Evolutionary conservation across 2,797 vertebrate genomes (phyloP), one percentile per base, ranked within the genome.

Genomic region (Xerus rutilus): DNA sequence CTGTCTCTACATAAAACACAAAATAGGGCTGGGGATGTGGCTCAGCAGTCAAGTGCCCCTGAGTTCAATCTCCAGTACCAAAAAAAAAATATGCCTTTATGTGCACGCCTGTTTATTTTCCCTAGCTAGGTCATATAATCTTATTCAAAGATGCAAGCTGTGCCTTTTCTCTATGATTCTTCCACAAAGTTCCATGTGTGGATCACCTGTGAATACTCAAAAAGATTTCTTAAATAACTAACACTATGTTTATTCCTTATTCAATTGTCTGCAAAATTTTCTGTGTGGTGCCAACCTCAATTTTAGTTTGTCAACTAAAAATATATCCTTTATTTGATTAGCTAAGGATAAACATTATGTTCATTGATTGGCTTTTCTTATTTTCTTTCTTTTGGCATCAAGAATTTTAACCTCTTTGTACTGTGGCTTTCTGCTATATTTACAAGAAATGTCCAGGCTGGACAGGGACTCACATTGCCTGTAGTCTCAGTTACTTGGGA

Each of bases 351-450:
- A 92, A 59, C 8, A 52, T 35, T 47, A 52, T 93, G 30, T 70
- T 93, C 54, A 89, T 91, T 39, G 67, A 64, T 30, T 79, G 43
- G 49, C 52, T 82, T 97, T 97, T 95, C 76, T 89, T 76, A 45
- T 70, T 73, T 95, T 86, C 28, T 57, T 89, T 77, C 23, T 76
- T 45, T 57, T 90, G 74, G 43, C 20, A 88, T 67, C 49, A 32
- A 83, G 35, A 47, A 15, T 45, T 14, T 90, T 90, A 79, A 20
- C 28, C 4, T 32, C 72, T 64, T 43, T 0, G 12, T 11, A 67
- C 20, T 70, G 47, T 70, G 57, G 5, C 59, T 92, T 89, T 87
- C 59, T 5, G 76, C 17, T 54, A n/a, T 21, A 69, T 57, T 95
- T 74, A 89, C 65, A 83, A 69, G n/a, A 86, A 79, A 84, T 89